phyloP scores from a whole-genome alignment of 2,888 invertebrate species.

The Drosophila eohydei region DNA sequence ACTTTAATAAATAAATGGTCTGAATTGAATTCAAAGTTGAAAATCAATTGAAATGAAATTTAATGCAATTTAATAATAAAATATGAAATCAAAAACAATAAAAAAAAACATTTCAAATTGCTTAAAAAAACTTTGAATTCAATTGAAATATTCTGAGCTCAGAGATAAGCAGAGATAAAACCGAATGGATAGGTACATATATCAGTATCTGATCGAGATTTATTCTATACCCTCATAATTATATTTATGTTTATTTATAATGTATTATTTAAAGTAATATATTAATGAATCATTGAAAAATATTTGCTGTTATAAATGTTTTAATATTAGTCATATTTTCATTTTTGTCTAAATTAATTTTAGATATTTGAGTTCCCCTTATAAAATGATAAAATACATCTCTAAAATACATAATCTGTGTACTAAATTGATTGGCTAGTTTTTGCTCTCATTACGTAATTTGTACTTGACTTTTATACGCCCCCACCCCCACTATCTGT shows the following conservation, averaged over 20 bases:
- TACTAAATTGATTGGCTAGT: neutral
- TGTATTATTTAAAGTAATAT: neutral
- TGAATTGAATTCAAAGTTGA: no score
- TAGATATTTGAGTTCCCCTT: neutral
- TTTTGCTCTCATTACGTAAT: slow-evolving; percentile 31
- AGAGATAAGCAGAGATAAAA: neutral
- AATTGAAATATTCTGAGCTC: no score
- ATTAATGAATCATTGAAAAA: neutral
- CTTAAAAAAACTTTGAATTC: no score
- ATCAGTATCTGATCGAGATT: neutral
- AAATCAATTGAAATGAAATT: no score
- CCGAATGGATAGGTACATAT: no score
- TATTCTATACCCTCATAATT: neutral
- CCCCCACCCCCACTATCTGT: slow-evolving; percentile 27
- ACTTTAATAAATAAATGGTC: no score
- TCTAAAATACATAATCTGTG: neutral
- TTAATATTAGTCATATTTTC: neutral
- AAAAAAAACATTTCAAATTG: neutral
- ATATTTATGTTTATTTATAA: neutral
- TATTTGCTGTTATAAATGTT: neutral
- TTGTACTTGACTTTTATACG: slow-evolving; percentile 1
- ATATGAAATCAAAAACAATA: no score
- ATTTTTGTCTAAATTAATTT: neutral
- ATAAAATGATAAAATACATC: neutral
- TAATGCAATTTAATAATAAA: no score